Base-by-base conservation (phyloP, 2,113 vertebrate species). In the Apodemus sylvaticus region DNA sequence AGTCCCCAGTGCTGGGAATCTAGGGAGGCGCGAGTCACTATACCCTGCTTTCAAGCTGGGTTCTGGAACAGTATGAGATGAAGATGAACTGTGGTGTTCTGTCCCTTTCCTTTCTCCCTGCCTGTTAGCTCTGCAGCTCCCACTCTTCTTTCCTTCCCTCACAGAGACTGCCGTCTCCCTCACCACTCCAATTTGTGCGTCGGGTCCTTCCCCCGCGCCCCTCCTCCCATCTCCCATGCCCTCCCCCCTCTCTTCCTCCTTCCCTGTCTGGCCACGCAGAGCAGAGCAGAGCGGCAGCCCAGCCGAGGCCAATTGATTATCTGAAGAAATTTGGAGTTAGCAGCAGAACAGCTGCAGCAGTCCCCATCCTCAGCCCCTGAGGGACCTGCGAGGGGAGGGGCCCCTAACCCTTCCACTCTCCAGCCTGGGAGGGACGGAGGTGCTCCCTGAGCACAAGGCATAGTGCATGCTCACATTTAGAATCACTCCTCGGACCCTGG, bases 271-370 rank as follows among this genome's bases (percentile, higher is more conserved):
- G 45, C 4, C 14, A n/a, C 29, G 90, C 79, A n/a, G 73, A 92
- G 86, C 88, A 4, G 93, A 96, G 97, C 55, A n/a, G n/a, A 97
- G 92, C 55, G 13, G n/a, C n/a, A n/a, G 53, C 53, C 7, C 96
- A 97, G 98, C 98, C 97, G 96, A 97, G 97, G 98, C 98, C 98
- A 98, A 98, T 98, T 91, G 98, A 99, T 98, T 98, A 98, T 93
- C 97, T 87, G 97, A 96, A 98, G 98, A 98, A 98, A 98, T 98
- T 98, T 78, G 95, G 98, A 98, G 97, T 97, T 78, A 94, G 94
- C 91, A 51, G 26, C 78, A 19, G 73, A 98, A 95, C 98, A 98
- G 98, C 98, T 98, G 98, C 98, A 96, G 77, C 98, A 85, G 24
- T 26, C 88, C 94, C 95, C 86, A 60, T 17, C 39, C 24, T 20